Conservation (phyloP, 2,888 invertebrate species). For the Mythimna albipuncta region DNA sequence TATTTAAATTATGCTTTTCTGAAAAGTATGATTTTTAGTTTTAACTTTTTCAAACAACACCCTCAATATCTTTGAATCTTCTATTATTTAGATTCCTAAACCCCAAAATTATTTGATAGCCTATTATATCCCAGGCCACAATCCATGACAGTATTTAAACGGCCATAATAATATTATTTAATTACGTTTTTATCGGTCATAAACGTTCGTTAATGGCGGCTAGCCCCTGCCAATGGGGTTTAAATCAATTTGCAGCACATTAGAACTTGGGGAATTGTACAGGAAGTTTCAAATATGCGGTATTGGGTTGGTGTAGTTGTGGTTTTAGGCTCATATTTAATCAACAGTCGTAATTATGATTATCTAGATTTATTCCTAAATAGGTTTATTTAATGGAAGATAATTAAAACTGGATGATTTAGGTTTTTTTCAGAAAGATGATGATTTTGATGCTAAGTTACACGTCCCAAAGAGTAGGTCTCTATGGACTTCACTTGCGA, state of each 20-base stretch:
- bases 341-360: neutral
- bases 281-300: neutral
- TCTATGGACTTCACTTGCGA: no score
- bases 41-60: no score
- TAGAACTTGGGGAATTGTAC: constrained; percentile 31
- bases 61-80: no score
- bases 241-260: constrained; percentile 61
- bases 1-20: no score
- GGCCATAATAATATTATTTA: constrained; percentile 55
- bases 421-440: no score
- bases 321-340: neutral
- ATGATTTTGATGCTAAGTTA: no score
- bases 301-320: neutral
- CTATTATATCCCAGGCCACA: constrained; percentile 9
- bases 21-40: no score
- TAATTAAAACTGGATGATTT: no score
- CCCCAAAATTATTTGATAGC: constrained; percentile 2
- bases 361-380: neutral
- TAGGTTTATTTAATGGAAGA: neutral
- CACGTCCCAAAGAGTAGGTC: no score
- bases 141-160: constrained; percentile 38
- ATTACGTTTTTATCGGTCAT: constrained; percentile 60
- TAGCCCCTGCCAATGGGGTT: constrained; percentile 51
- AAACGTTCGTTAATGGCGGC: constrained; percentile 46
- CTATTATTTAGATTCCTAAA: neutral